Conservation (phyloP, 2,113 vertebrate species). For the Cebus imitator region DNA sequence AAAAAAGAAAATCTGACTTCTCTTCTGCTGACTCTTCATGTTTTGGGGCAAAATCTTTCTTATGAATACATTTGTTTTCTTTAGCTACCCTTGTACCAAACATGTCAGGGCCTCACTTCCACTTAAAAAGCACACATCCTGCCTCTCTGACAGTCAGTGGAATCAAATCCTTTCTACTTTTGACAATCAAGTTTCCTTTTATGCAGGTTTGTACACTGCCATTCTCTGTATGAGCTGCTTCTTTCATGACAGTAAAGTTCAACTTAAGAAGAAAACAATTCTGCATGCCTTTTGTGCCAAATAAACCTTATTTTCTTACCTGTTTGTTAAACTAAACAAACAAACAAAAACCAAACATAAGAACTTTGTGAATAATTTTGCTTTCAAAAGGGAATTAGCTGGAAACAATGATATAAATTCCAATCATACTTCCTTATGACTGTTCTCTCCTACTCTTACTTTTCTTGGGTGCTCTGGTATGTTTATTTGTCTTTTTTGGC, state of each 20-base stretch:
- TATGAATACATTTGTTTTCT: background rate
- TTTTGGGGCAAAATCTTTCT: background rate
- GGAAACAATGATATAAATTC: background rate
- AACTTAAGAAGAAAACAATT: background rate
- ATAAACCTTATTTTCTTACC: background rate
- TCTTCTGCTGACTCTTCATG: conserved; percentile 3
- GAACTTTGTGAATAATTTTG: background rate
- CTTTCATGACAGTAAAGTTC: background rate
- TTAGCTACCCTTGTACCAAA: background rate
- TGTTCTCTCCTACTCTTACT: background rate
- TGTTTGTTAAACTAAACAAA: background rate
- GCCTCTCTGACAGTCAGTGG: background rate
- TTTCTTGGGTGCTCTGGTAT: background rate
- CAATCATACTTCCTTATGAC: background rate
- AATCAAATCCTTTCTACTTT: conserved; percentile 8
- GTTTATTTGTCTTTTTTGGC: background rate
- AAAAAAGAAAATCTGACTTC: background rate
- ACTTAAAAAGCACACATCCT: background rate
- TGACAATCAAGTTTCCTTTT: background rate
- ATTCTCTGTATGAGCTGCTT: background rate
- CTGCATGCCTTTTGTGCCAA: background rate
- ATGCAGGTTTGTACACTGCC: background rate
- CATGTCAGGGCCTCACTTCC: background rate
- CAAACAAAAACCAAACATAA: background rate
- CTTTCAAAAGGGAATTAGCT: conserved; percentile 20